Conservation (phyloP, 2,797 vertebrate species). For the Poecilia velifera region DNA sequence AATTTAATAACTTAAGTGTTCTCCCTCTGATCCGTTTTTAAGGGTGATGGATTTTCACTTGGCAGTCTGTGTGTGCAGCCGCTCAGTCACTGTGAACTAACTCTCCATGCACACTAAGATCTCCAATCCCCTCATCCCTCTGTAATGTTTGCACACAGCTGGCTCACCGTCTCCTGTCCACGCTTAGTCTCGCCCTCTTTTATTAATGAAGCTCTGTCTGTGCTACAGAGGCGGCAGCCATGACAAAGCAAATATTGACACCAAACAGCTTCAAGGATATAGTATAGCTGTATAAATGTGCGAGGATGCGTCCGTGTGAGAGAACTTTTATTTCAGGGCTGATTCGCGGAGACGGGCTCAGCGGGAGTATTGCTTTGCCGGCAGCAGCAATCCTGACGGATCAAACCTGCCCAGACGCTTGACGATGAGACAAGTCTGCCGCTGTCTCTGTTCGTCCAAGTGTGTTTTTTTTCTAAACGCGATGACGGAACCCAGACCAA, state of each 20-base stretch:
- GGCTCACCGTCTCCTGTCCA: slow-evolving; percentile 12
- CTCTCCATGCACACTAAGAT: slow-evolving; percentile 25
- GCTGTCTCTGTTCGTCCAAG: not conserved
- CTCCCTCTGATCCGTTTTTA: not conserved
- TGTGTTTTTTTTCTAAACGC: not conserved
- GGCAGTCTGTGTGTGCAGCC: not conserved
- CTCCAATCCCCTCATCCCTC: slow-evolving; percentile 12
- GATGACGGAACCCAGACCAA: not conserved
- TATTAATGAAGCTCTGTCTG: slow-evolving; percentile 30
- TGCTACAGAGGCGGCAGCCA: slow-evolving; percentile 33
- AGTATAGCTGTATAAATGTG: not conserved
- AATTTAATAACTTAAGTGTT: not conserved
- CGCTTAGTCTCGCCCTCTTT: slow-evolving; percentile 12
- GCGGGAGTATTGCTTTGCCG: slow-evolving; percentile 47
- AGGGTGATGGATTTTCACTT: not conserved
- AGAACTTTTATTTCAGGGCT: slow-evolving; percentile 10
- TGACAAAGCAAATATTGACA: slow-evolving; percentile 55
- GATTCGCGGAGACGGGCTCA: slow-evolving; percentile 37
- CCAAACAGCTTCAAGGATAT: slow-evolving; percentile 30
- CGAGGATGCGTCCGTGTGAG: slow-evolving; percentile 2
- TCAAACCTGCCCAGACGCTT: slow-evolving; percentile 17
- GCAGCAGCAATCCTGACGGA: slow-evolving; percentile 44
- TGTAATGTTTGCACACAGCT: slow-evolving; percentile 28
- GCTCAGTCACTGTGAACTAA: not conserved
- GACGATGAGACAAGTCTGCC: slow-evolving; percentile 2